These are phyloP conservation scores for Charina bottae DNA, from an alignment of 2,113 vertebrate genomes.

Conservation along the genomic window DNA sequence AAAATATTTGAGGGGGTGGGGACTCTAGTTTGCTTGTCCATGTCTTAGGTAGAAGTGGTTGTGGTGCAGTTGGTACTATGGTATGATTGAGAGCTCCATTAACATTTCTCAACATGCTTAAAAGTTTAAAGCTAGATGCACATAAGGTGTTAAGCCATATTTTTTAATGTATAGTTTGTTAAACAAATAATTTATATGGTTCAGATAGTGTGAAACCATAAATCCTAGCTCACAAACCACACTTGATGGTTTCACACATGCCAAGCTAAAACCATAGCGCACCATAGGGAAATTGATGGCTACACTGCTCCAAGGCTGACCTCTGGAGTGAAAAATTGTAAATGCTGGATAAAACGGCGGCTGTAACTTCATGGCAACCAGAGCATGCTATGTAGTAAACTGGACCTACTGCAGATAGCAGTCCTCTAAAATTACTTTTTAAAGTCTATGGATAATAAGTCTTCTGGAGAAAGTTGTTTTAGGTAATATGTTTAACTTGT, in stretches of 20 bases:
- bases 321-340: background rate
- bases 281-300: background rate
- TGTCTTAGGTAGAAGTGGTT: background rate
- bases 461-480: background rate
- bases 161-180: background rate
- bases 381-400: background rate
- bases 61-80: background rate
- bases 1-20: background rate
- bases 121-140: background rate
- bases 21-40: background rate
- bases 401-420: background rate
- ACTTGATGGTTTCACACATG: background rate
- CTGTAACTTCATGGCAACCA: background rate
- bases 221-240: background rate
- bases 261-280: background rate
- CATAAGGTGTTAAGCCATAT: background rate
- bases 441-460: slow-evolving; percentile 3
- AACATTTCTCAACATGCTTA: background rate
- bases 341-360: background rate
- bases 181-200: background rate
- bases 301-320: background rate
- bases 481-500: background rate
- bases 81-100: background rate
- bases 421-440: background rate
- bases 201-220: background rate